These are phyloP conservation scores for Lasioglossum zephyrum DNA, from an alignment of 2,888 invertebrate genomes.

Conservation along the genomic window DNA sequence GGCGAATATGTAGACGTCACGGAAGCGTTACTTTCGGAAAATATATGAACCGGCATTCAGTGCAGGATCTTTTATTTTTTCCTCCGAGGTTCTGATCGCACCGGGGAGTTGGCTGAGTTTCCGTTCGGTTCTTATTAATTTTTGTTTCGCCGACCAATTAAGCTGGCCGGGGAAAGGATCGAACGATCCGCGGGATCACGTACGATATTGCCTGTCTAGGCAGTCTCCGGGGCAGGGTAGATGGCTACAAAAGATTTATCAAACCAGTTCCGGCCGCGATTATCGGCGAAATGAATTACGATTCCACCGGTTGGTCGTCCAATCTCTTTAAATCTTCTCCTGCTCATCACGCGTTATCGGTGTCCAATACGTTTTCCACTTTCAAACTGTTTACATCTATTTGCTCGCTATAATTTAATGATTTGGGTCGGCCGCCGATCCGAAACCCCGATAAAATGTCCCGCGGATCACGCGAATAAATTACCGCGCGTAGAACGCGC, in stretches of 20 bases:
- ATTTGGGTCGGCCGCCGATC: slow-evolving; percentile 22
- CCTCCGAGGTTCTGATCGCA: neutral
- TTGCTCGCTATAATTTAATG: slow-evolving; percentile 53
- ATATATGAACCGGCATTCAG: slow-evolving; percentile 1
- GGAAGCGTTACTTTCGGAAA: neutral
- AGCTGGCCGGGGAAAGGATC: slow-evolving; percentile 21
- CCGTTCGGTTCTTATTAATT: slow-evolving; percentile 31
- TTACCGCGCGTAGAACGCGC: slow-evolving; percentile 7
- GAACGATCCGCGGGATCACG: slow-evolving; percentile 39
- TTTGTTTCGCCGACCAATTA: slow-evolving; percentile 45
- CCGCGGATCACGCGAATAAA: slow-evolving; percentile 38
- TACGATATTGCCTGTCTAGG: slow-evolving; percentile 54
- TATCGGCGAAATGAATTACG: slow-evolving; percentile 60
- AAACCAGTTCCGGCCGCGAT: slow-evolving; percentile 59
- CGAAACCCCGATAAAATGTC: slow-evolving; percentile 43
- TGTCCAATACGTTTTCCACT: slow-evolving; percentile 49
- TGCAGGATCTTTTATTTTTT: neutral
- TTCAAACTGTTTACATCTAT: slow-evolving; percentile 51
- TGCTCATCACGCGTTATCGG: slow-evolving; percentile 51
- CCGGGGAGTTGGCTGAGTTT: neutral
- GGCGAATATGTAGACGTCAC: neutral
- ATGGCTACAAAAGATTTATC: slow-evolving; percentile 62
- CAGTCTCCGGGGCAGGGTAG: slow-evolving; percentile 21
- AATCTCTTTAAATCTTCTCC: slow-evolving; percentile 50
- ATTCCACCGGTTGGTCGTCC: slow-evolving; percentile 7